phyloP scores from a whole-genome alignment of 2,888 invertebrate genomes.

The Neria commutata region DNA sequence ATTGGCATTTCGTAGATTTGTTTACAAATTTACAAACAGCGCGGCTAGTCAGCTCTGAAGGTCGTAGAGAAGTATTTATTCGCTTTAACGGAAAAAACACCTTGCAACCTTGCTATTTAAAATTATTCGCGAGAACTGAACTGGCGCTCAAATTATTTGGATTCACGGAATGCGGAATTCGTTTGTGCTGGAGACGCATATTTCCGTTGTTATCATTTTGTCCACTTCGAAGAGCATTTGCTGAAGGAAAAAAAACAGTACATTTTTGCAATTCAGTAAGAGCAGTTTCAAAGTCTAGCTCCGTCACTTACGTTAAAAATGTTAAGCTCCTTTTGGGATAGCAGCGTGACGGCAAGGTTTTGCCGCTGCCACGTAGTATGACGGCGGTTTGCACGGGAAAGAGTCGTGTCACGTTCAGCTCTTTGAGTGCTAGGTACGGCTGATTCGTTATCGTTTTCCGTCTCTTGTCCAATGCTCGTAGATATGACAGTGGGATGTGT shows the following conservation, averaged over 20 bases:
- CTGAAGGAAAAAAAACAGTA: conserved; percentile 45
- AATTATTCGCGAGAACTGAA: too few species aligned
- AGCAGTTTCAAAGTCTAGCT: neutral
- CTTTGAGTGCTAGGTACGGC: conserved; percentile 65
- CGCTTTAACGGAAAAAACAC: too few species aligned
- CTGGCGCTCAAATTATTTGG: too few species aligned
- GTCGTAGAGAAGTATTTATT: too few species aligned
- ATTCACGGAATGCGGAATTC: conserved; percentile 70
- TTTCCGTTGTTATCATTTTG: conserved; percentile 64
- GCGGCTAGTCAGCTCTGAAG: too few species aligned
- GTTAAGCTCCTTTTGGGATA: conserved; percentile 69
- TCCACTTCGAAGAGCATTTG: conserved; percentile 66
- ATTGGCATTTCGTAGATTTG: too few species aligned
- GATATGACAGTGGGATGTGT: conserved; percentile 79
- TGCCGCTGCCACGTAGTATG: too few species aligned
- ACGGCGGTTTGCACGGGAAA: conserved; percentile 86
- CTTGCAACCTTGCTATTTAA: too few species aligned
- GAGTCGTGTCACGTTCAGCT: conserved; percentile 75
- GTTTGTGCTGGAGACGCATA: conserved; percentile 66
- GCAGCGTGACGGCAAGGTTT: conserved; percentile 83
- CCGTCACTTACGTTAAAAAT: conserved; percentile 66
- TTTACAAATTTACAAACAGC: too few species aligned
- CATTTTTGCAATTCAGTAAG: neutral
- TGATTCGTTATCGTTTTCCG: conserved; percentile 59
- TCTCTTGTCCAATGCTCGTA: too few species aligned